Percentiles rank a stretch among this genome's conserved stretches.
These are phyloP conservation scores for Anoplopoma fimbria DNA, from an alignment of 2,113 vertebrate genomes.

Conservation along the genomic window DNA sequence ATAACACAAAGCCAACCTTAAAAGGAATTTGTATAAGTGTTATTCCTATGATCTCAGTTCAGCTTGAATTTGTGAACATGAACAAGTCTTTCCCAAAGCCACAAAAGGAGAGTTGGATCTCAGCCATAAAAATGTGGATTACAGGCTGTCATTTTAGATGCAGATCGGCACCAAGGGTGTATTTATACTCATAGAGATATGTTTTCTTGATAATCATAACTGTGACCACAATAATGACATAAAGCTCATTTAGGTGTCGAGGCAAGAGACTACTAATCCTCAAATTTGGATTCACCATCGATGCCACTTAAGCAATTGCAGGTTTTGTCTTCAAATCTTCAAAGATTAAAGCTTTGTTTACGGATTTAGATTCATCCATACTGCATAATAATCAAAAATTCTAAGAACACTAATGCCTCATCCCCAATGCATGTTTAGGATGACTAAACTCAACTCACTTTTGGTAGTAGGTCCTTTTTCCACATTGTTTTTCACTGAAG, in stretches of 20 bases:
- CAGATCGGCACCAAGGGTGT: not conserved
- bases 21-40: slow-evolving; percentile 49
- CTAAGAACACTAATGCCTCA: not conserved
- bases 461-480: not conserved
- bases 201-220: slow-evolving; percentile 5
- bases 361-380: not conserved
- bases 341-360: not conserved
- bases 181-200: not conserved
- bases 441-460: not conserved
- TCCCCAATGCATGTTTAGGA: not conserved
- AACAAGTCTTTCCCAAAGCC: slow-evolving; percentile 2
- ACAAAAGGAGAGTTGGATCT: not conserved
- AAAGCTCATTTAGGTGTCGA: not conserved
- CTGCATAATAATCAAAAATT: not conserved
- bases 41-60: slow-evolving; percentile 46
- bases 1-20: slow-evolving; percentile 35
- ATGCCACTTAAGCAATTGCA: not conserved
- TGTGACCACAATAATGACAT: not conserved
- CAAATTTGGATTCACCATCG: not conserved
- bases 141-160: slow-evolving; percentile 1
- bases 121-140: not conserved
- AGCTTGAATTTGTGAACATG: slow-evolving; percentile 43
- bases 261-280: not conserved
- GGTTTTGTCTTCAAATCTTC: not conserved
- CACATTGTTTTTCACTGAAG: not conserved